Percentiles rank a stretch among this genome's conserved stretches.
Evolutionary conservation across 2,888 invertebrate species (phyloP).

Genomic region (Chrysolina oricalcia): DNA sequence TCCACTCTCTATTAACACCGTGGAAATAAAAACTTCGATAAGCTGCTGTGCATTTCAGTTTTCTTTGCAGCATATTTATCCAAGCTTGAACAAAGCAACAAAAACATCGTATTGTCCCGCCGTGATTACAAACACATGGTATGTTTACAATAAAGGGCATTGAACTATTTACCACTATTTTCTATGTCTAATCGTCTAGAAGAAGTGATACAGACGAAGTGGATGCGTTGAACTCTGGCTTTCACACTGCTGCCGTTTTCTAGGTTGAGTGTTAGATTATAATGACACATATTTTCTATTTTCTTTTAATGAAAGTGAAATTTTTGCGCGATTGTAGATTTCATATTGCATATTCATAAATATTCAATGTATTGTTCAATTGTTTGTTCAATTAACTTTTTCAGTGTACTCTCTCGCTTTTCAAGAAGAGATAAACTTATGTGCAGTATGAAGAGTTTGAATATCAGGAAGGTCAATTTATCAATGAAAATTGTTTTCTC

Average conservation of each 20-base stretch:
- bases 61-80: conserved; percentile 25
- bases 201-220: conserved; percentile 27
- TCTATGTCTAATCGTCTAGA: conserved; percentile 28
- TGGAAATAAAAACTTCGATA: conserved; percentile 28
- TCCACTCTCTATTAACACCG: conserved; percentile 6
- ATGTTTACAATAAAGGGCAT: conserved; percentile 41
- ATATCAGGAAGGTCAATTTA: too few species aligned
- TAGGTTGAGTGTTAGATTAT: conserved; percentile 7
- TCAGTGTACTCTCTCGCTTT: too few species aligned
- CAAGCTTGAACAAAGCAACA: conserved; percentile 38
- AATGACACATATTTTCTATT: not conserved
- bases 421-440: too few species aligned
- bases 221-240: conserved; percentile 13
- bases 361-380: too few species aligned
- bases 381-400: too few species aligned
- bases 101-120: conserved; percentile 39
- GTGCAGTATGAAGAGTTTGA: too few species aligned
- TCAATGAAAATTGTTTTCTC: too few species aligned
- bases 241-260: conserved; percentile 6
- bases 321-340: not conserved
- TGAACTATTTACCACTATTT: conserved; percentile 34
- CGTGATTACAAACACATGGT: conserved; percentile 31
- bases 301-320: not conserved
- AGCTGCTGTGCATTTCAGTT: conserved; percentile 1
- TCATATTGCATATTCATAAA: too few species aligned